phyloP scores from a whole-genome alignment of 2,888 invertebrate species.

The Papilio elwesi region DNA sequence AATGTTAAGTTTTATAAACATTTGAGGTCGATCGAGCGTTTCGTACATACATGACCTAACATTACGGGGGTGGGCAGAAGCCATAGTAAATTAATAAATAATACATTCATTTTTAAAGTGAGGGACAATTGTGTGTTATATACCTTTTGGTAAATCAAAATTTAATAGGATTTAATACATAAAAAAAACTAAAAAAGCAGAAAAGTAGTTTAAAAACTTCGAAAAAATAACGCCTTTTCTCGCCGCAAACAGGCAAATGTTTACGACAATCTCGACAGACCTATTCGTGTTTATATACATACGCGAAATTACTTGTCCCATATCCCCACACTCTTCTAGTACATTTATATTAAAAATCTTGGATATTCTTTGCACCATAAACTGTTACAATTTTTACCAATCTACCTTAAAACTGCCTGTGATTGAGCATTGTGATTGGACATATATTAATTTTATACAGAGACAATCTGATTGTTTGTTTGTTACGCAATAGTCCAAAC shows the following conservation, averaged over 20 bases:
- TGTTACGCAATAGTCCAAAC: too few species aligned
- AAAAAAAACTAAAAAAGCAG: not conserved
- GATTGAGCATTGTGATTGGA: not conserved
- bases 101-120: too few species aligned
- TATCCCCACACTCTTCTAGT: not conserved
- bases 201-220: too few species aligned
- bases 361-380: not conserved
- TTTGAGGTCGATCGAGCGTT: conserved; percentile 12
- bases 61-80: not conserved
- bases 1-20: not conserved
- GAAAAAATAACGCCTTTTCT: not conserved
- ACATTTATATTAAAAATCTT: not conserved
- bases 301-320: not conserved
- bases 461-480: not conserved
- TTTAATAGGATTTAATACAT: not conserved
- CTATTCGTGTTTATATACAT: not conserved
- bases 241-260: not conserved
- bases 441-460: not conserved
- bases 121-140: too few species aligned
- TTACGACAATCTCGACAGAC: not conserved
- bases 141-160: too few species aligned
- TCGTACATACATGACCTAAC: not conserved
- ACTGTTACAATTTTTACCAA: not conserved
- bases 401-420: not conserved
- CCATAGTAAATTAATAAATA: not conserved